phyloP scores from a whole-genome alignment of 2,888 invertebrate genomes.

The Ophion costatus region DNA sequence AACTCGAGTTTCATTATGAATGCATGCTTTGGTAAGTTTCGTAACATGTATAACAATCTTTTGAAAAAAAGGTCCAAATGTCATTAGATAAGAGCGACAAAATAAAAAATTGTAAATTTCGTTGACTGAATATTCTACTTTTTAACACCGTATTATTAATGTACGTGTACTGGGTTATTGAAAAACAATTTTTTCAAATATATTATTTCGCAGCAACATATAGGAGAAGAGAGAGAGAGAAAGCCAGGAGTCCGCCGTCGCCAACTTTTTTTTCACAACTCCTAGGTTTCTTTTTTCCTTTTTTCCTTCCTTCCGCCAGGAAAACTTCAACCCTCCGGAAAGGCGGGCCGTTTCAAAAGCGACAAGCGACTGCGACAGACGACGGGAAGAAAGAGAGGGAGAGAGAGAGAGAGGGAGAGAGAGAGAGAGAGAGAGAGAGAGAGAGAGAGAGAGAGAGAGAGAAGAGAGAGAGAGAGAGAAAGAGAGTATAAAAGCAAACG shows the following conservation, averaged over 20 bases:
- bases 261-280: constrained; percentile 38
- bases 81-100: too few species aligned
- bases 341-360: constrained; percentile 59
- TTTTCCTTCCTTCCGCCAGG: constrained; percentile 16
- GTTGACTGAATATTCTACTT: too few species aligned
- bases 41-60: too few species aligned
- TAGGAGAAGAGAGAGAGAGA: not conserved
- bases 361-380: constrained; percentile 36
- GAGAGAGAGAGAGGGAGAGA: constrained; percentile 9
- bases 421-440: constrained; percentile 26
- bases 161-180: too few species aligned
- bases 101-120: too few species aligned
- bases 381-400: not conserved
- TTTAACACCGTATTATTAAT: too few species aligned
- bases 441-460: constrained; percentile 2
- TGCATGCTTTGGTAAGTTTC: too few species aligned
- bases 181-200: too few species aligned
- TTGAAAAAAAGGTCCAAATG: too few species aligned
- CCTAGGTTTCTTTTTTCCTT: constrained; percentile 24
- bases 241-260: not conserved
- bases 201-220: too few species aligned
- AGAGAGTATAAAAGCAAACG: constrained; percentile 46
- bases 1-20: too few species aligned
- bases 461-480: constrained; percentile 20
- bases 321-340: constrained; percentile 55